Evolutionary conservation across 1,140 invertebrate genomes (phyloP), one percentile per base, ranked within the genome.

Genomic region (Reticulitermes speratus): DNA sequence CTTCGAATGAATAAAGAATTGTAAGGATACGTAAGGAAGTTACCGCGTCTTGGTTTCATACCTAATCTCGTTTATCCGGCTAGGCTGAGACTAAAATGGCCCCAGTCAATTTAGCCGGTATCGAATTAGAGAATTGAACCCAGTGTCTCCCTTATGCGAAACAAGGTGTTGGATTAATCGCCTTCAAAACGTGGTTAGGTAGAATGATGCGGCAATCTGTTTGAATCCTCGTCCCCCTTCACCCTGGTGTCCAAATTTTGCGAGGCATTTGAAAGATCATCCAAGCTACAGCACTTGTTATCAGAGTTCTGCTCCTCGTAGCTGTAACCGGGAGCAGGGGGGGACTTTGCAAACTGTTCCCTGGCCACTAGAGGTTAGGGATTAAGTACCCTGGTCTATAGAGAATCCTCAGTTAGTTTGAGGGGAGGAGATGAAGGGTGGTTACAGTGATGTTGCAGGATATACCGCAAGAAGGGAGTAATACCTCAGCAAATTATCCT

Each of bases 401-500:
- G 65, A 75, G 65, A 30, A 14, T 30, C 65, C 25, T 75, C n/a
- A 75, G 65, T 75, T 75, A 75, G 65, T 75, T 75, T 25, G 65
- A 75, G 65, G 65, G 65, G 65, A n/a, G 65, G 65, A 75, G 65
- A 75, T 30, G 65, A 75, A 75, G 65, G 65, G 65, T 9, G 52
- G 19, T 21, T 55, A 55, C 52, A 19, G 3, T 55, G 19, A 55
- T 21, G 19, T 21, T 55, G 52, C 52, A 55, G n/a, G 65, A 75
- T 75, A 9, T n/a, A 75, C 65, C 25, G 65, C 65, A 75, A 25
- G 65, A 75, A 75, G 65, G 65, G 65, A n/a, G 65, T 75, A 75
- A 75, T 75, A 75, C 65, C 52, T 75, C 65, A n/a, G 65, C 65
- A 75, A 75, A 75, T 75, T 30, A 75, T 30, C 65, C n/a, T 25